Evolutionary conservation across 2,888 invertebrate genomes (phyloP).

Genomic region (Chloromyia formosa): DNA sequence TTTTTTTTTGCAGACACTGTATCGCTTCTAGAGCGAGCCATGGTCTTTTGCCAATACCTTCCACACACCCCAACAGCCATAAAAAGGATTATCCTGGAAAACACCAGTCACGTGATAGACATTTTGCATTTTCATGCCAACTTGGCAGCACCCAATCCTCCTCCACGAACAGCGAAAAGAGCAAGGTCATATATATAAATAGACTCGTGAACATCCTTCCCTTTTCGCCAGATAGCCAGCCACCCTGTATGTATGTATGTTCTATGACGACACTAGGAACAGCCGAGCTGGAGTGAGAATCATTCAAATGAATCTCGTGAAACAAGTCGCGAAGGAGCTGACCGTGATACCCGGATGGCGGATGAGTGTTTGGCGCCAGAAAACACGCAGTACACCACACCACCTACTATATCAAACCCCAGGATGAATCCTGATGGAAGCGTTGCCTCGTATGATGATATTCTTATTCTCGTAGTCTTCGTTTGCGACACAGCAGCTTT

Average conservation of each 20-base stretch:
- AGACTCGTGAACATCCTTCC: not conserved
- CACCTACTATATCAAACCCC: not conserved
- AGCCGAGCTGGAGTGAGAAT: not conserved
- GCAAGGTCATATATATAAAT: conserved; percentile 25
- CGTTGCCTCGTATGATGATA: not conserved
- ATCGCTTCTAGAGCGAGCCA: no score
- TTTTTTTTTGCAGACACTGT: no score
- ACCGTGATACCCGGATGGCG: not conserved
- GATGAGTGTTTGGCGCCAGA: not conserved
- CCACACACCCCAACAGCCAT: no score
- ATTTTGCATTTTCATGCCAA: not conserved
- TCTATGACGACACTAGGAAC: no score
- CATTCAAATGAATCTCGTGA: conserved; percentile 34
- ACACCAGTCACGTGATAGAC: no score
- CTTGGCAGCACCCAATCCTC: not conserved
- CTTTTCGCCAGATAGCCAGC: no score
- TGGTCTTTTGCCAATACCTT: no score
- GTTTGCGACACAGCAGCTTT: conserved; percentile 2
- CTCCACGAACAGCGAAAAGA: not conserved
- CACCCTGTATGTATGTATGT: no score
- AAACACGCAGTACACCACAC: conserved; percentile 4
- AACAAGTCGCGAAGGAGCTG: conserved; percentile 45
- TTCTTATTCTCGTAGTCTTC: not conserved
- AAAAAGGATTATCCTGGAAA: no score
- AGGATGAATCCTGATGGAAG: not conserved